Evolutionary conservation across 2,113 vertebrate genomes (phyloP).

Genomic region (Rallus limicola): DNA sequence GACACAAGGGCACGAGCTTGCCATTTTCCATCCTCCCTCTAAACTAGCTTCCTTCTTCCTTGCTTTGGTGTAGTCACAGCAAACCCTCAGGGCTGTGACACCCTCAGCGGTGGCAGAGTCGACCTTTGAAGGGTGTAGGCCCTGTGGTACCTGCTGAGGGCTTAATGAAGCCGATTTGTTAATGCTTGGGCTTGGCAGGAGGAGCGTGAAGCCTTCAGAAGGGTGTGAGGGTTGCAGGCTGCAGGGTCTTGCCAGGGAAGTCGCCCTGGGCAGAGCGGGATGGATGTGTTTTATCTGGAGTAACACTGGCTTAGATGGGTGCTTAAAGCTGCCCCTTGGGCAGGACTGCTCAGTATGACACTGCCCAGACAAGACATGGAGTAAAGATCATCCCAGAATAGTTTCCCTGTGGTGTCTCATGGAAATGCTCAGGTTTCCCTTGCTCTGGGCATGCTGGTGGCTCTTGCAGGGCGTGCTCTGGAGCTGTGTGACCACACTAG

Average conservation of each 20-base stretch:
- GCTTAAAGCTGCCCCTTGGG: neutral
- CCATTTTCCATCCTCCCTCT: neutral
- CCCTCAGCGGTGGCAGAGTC: neutral
- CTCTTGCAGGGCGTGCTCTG: no score
- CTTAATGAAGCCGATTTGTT: neutral
- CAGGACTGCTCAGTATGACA: neutral
- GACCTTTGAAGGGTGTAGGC: neutral
- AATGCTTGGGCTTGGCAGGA: neutral
- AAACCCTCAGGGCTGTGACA: neutral
- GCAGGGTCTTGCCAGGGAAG: neutral
- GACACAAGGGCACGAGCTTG: neutral
- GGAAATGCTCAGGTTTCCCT: no score
- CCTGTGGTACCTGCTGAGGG: neutral
- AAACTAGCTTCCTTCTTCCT: neutral
- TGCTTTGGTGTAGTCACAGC: neutral
- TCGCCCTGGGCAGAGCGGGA: rapidly evolving
- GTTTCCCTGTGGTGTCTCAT: no score
- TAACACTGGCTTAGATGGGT: neutral
- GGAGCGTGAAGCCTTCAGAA: rapidly evolving
- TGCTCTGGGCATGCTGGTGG: no score
- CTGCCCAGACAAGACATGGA: neutral
- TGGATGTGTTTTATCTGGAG: neutral
- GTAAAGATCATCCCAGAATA: no score
- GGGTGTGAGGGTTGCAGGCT: neutral
- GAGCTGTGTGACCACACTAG: no score